phyloP scores from a whole-genome alignment of 2,113 vertebrate genomes.

The Nothocercus nigrocapillus region DNA sequence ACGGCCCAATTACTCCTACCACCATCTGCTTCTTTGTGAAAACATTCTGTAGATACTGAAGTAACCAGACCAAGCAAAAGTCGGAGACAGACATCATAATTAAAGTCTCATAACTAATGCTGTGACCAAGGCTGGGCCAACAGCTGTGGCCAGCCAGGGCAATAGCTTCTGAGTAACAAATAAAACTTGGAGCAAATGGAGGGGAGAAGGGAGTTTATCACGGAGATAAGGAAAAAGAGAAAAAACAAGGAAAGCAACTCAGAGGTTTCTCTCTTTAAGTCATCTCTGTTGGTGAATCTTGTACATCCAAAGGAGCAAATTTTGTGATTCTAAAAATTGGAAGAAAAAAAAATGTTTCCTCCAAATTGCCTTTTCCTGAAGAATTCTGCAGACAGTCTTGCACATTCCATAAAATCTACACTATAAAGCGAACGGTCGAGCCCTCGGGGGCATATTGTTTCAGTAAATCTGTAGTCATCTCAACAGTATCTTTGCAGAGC shows the following conservation, averaged over 20 bases:
- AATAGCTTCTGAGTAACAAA: conserved; percentile 2
- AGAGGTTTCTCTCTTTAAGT: neutral
- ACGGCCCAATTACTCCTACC: conserved; percentile 66
- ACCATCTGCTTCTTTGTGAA: conserved; percentile 72
- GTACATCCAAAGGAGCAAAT: neutral
- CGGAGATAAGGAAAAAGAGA: neutral
- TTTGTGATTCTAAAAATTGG: neutral
- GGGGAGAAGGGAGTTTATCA: neutral
- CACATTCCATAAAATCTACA: neutral
- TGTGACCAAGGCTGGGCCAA: conserved; percentile 1
- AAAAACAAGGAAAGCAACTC: neutral
- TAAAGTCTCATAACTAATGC: conserved; percentile 33
- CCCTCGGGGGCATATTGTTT: neutral
- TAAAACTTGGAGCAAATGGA: conserved; percentile 6
- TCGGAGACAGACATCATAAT: conserved; percentile 30
- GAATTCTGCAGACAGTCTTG: neutral
- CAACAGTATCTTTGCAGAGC: neutral
- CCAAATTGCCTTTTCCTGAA: neutral
- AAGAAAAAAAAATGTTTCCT: neutral
- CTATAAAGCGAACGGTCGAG: neutral
- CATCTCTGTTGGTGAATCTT: neutral
- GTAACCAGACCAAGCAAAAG: conserved; percentile 66
- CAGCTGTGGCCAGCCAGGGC: neutral
- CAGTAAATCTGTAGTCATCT: neutral
- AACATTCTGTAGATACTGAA: conserved; percentile 70